A percentile compares a stretch with the other conserved stretches of the same genome.
These are phyloP conservation scores for Herminia tarsipennalis DNA, from an alignment of 2,888 invertebrate species.

Conservation along the genomic window DNA sequence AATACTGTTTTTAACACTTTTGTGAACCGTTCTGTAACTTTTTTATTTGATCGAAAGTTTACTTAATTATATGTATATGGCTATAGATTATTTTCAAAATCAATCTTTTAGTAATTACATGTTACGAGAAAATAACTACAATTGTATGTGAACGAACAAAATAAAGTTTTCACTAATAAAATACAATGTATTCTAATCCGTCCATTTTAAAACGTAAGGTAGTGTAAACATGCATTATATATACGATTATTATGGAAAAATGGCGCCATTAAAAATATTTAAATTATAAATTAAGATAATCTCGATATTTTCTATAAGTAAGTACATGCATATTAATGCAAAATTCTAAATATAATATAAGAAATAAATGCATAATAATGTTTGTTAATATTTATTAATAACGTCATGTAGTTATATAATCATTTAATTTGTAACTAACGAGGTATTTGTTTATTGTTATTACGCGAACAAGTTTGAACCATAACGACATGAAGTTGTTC, in stretches of 20 bases:
- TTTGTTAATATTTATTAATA: slow-evolving; percentile 84
- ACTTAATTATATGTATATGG: background rate
- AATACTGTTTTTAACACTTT: background rate
- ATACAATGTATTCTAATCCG: slow-evolving; percentile 24
- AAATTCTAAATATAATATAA: slow-evolving; percentile 43
- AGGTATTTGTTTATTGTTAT: slow-evolving; percentile 73
- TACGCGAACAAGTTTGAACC: slow-evolving; percentile 52
- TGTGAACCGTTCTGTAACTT: background rate
- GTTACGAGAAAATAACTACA: slow-evolving; percentile 4
- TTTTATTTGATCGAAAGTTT: background rate
- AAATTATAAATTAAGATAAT: slow-evolving; percentile 38
- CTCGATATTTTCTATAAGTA: slow-evolving; percentile 42
- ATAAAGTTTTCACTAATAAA: slow-evolving; percentile 14
- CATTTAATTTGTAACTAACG: slow-evolving; percentile 74
- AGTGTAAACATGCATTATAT: slow-evolving; percentile 23
- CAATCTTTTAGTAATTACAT: background rate
- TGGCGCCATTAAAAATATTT: slow-evolving; percentile 36
- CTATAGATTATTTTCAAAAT: background rate
- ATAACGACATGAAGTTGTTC: slow-evolving; percentile 48
- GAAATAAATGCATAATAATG: slow-evolving; percentile 65
- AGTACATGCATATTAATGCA: slow-evolving; percentile 44
- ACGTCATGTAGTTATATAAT: slow-evolving; percentile 62
- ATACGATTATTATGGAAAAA: slow-evolving; percentile 25
- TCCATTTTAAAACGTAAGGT: slow-evolving; percentile 25
- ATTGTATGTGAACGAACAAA: slow-evolving; percentile 29